Conservation (phyloP, 2,797 vertebrate species). For the Tachyglossus aculeatus region DNA sequence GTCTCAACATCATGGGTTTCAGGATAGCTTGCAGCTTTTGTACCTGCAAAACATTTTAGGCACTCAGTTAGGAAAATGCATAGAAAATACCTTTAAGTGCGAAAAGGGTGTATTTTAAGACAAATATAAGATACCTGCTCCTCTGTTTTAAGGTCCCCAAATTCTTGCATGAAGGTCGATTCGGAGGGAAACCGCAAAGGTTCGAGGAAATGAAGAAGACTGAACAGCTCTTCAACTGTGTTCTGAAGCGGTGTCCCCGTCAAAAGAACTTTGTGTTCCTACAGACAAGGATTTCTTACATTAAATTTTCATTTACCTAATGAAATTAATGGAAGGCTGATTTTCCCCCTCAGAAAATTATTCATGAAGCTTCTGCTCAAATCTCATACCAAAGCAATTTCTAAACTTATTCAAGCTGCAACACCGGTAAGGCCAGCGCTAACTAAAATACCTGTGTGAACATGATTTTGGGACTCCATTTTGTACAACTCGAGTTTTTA, state of each 20-base stretch:
- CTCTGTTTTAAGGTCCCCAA: conserved; percentile 97
- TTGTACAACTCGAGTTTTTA: no score
- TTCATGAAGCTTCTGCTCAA: no score
- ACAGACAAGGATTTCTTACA: neutral
- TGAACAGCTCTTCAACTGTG: conserved; percentile 98
- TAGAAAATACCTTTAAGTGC: neutral
- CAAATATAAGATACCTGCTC: conserved; percentile 84
- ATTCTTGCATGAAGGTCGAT: conserved; percentile 97
- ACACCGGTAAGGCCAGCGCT: no score
- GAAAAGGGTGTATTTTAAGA: neutral
- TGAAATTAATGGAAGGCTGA: neutral
- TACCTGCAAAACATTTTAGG: conserved; percentile 78
- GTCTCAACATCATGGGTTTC: conserved; percentile 98
- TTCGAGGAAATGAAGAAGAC: conserved; percentile 96
- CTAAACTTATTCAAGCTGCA: no score
- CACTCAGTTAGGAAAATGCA: neutral
- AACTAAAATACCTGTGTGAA: no score
- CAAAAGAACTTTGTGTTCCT: conserved; percentile 97
- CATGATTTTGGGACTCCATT: no score
- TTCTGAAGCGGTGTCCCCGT: conserved; percentile 99
- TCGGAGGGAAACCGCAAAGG: conserved; percentile 93
- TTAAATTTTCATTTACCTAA: neutral
- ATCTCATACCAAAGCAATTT: no score
- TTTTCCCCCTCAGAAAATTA: neutral
- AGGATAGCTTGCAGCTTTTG: conserved; percentile 96